phyloP scores from a whole-genome alignment of 2,888 invertebrate genomes.

The Acanthosepion esculentum region DNA sequence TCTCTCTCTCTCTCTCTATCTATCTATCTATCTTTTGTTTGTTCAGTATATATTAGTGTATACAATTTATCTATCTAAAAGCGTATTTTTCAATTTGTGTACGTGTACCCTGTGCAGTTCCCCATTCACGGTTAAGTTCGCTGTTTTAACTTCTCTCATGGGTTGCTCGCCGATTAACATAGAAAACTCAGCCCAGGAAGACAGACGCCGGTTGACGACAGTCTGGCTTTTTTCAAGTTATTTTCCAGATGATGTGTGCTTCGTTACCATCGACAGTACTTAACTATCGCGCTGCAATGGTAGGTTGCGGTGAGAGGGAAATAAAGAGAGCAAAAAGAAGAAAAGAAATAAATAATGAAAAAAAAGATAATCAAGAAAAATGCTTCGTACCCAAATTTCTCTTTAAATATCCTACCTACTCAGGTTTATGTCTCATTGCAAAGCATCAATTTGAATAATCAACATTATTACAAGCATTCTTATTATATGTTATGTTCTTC shows the following conservation, averaged over 20 bases:
- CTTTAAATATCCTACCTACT: neutral
- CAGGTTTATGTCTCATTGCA: neutral
- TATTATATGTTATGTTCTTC: neutral
- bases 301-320: neutral
- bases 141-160: neutral
- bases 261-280: neutral
- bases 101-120: neutral
- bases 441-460: neutral
- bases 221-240: slow-evolving; percentile 7
- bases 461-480: neutral
- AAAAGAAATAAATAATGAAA: neutral
- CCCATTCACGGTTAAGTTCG: neutral
- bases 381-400: neutral
- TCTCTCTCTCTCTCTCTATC: too few species aligned
- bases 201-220: slow-evolving; percentile 12
- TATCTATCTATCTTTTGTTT: too few species aligned
- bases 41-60: too few species aligned
- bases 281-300: neutral
- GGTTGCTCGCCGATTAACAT: neutral
- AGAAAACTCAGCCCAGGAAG: neutral
- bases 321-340: neutral
- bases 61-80: too few species aligned
- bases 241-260: slow-evolving; percentile 22
- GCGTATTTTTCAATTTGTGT: neutral
- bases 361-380: neutral